Evolutionary conservation across 2,888 invertebrate genomes (phyloP).

Genomic region (Bibio marci): DNA sequence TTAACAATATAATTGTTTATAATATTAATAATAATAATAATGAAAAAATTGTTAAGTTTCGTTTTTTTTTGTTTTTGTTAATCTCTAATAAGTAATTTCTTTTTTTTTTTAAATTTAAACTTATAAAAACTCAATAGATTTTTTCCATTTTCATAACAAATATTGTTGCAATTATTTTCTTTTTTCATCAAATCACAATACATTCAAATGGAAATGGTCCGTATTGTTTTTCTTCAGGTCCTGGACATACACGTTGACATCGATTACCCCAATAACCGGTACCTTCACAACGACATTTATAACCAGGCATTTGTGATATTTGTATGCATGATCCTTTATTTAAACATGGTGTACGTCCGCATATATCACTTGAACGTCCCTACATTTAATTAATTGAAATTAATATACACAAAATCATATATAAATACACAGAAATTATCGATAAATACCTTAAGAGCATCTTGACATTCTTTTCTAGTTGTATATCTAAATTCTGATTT

Average conservation of each 20-base stretch:
- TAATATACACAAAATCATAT: no score
- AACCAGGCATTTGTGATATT: conserved; percentile 38
- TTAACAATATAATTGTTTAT: no score
- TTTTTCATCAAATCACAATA: conserved; percentile 9
- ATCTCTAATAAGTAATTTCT: no score
- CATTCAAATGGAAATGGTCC: conserved; percentile 10
- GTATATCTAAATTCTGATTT: conserved; percentile 40
- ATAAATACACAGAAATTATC: background rate
- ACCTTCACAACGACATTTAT: conserved; percentile 42
- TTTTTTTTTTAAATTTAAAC: no score
- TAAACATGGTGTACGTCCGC: conserved; percentile 40
- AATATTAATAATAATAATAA: no score
- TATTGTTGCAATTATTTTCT: background rate
- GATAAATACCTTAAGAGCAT: conserved; percentile 36
- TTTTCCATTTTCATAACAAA: background rate
- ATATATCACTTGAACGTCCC: conserved; percentile 37
- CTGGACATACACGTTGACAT: conserved; percentile 12
- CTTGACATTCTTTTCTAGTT: conserved; percentile 36
- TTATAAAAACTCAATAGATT: no score
- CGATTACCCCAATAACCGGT: conserved; percentile 33
- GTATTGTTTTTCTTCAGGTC: conserved; percentile 4
- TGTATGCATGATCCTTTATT: conserved; percentile 43
- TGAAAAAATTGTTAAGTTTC: no score
- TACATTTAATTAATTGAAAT: conserved; percentile 3
- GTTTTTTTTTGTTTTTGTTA: no score